Base-by-base conservation (phyloP, 1,140 invertebrate genomes). In the Drosophila yakuba region DNA sequence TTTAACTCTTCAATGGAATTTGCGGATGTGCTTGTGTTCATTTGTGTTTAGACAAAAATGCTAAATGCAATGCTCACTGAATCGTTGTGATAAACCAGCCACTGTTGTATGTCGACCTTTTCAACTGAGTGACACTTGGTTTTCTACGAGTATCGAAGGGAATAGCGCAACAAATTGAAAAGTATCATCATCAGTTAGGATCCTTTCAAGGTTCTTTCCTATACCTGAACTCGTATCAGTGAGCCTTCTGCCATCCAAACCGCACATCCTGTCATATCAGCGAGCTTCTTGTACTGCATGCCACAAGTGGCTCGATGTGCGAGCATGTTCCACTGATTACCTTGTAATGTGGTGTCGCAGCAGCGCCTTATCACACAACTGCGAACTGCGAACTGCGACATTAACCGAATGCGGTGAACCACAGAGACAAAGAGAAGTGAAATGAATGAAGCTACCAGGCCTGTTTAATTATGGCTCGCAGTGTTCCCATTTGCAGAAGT, bases 341-440 rank as follows among this genome's bases (percentile, higher is more conserved):
- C 23, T 58, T 17, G 43, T 11, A 39, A n/a, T 39, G 59, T 17
- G 48, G 60, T 62, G 54, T 17, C 25, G 12, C 15, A 23, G 25
- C 36, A 23, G 36, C 52, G 11, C 44, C 59, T 67, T 67, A 67
- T 67, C 63, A 50, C 38, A n/a, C n/a, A n/a, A n/a, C n/a, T n/a
- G n/a, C 10, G 2, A 6, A 28, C 36, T 12, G 1, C 10, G 2
- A 6, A 28, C 36, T 12, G 1, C 44, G 62, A 66, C 62, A 66
- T 60, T 41, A 45, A 38, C 39, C n/a, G 35, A 50, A 28, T 60
- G 60, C 60, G 63, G 59, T 64, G 39, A 67, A 35, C 63, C 63
- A 64, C 63, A 64, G 32, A 59, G 17, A 25, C 28, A 60, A 38
- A 61, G 32, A 47, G 63, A 66, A 50, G 41, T 47, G 20, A 47